Percentiles rank a stretch among this genome's conserved stretches.
These are phyloP conservation scores for Seladonia tumulorum DNA, from an alignment of 2,888 invertebrate species.

Conservation along the genomic window DNA sequence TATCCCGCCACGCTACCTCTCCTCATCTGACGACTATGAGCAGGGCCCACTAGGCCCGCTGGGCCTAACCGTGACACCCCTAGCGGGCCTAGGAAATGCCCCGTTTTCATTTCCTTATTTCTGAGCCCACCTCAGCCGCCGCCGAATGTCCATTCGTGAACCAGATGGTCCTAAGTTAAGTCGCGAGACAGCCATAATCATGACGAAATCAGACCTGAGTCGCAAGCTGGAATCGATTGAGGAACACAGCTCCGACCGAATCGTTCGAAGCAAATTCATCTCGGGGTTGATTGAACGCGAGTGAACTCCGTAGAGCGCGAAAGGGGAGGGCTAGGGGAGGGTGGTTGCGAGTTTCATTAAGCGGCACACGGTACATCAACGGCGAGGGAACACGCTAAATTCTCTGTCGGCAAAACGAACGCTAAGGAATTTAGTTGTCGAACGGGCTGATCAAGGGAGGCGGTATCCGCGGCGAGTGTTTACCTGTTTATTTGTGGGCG, in stretches of 20 bases:
- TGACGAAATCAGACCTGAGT: not conserved
- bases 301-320: not conserved
- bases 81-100: no score
- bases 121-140: no score
- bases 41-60: no score
- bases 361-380: not conserved
- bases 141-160: no score
- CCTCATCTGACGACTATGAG: no score
- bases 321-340: not conserved
- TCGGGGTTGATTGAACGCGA: not conserved
- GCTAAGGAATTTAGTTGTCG: conserved; percentile 52
- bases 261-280: not conserved
- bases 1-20: no score
- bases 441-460: conserved; percentile 25
- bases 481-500: not conserved
- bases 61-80: no score
- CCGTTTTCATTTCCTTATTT: no score
- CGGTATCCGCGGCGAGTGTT: conserved; percentile 1
- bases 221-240: not conserved
- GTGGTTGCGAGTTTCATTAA: conserved; percentile 14
- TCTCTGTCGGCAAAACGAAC: conserved; percentile 35
- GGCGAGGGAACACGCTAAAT: conserved; percentile 5
- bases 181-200: not conserved
- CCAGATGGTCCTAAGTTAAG: no score
- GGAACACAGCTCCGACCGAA: not conserved